Evolutionary conservation across 2,113 vertebrate genomes (phyloP), one percentile per base, ranked within the genome.

Genomic region (Platycercus adscitus): DNA sequence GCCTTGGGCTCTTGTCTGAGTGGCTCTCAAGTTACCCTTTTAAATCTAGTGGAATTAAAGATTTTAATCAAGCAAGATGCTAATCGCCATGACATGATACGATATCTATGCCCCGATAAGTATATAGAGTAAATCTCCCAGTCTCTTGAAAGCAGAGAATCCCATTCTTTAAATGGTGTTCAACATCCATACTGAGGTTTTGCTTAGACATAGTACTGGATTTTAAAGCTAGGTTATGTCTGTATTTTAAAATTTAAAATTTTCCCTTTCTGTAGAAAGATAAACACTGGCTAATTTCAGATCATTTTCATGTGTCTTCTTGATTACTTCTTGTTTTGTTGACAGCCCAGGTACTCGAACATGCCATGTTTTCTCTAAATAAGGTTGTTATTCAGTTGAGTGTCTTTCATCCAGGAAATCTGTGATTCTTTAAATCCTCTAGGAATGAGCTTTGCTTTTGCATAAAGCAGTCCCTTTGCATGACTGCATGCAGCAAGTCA

Each of bases 391-490:
- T 47, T 88, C 49, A 50, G 61, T 86, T 41, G 31, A 65, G 46
- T 89, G 43, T 82, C 75, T 88, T 92, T 85, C 46, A n/a, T 88
- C 63, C 69, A 35, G 70, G 86, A 96, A 82, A 91, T 81, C 41
- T 84, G 73, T 69, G 41, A 63, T 94, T 69, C 88, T 95, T 94
- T 79, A 82, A 94, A 93, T 92, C 83, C 73, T 92, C 56, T 81
- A 93, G 86, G 88, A 92, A 76, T 16, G 56, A 92, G 70, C 63
- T 95, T 89, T 91, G 64, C 79, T 91, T 93, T 93, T 91, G 81
- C 53, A 56, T 86, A 81, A 94, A 86, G 73, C 80, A 88, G 52
- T 95, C 86, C 79, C 83, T 88, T 89, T 91, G 93, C n/a, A 61
- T 90, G 88, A 87, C 95, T 86, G 75, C 8, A 13, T 93, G 75